These are phyloP conservation scores for Tetrax tetrax DNA, from an alignment of 2,113 vertebrate genomes.

Conservation along the genomic window DNA sequence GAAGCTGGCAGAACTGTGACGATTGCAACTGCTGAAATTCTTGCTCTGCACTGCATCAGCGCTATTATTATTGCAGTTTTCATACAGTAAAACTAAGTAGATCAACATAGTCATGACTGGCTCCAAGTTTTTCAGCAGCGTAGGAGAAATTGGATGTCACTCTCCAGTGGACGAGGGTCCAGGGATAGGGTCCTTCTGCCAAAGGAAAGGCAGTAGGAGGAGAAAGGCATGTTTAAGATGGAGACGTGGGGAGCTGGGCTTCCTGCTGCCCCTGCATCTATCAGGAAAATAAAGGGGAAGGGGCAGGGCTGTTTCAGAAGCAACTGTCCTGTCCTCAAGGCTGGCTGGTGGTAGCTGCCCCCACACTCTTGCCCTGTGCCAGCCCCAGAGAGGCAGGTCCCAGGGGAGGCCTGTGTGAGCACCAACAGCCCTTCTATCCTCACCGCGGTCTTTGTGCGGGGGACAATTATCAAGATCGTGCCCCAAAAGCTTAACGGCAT, in stretches of 20 bases:
- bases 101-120: background rate
- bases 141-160: slow-evolving; percentile 30
- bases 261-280: background rate
- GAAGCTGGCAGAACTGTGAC: background rate
- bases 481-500: background rate
- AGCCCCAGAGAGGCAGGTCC: background rate
- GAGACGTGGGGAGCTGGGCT: background rate
- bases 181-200: background rate
- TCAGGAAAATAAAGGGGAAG: background rate
- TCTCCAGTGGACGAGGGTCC: background rate
- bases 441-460: background rate
- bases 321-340: fast-evolving
- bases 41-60: background rate
- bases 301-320: background rate
- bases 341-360: background rate
- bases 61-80: background rate
- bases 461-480: background rate
- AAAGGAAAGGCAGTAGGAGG: background rate
- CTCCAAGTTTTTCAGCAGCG: background rate
- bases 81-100: slow-evolving; percentile 25
- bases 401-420: fast-evolving
- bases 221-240: background rate
- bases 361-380: fast-evolving
- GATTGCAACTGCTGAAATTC: slow-evolving; percentile 25
- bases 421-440: background rate